Conservation (phyloP, 2,888 invertebrate genomes). For the Pheosia tremula region DNA sequence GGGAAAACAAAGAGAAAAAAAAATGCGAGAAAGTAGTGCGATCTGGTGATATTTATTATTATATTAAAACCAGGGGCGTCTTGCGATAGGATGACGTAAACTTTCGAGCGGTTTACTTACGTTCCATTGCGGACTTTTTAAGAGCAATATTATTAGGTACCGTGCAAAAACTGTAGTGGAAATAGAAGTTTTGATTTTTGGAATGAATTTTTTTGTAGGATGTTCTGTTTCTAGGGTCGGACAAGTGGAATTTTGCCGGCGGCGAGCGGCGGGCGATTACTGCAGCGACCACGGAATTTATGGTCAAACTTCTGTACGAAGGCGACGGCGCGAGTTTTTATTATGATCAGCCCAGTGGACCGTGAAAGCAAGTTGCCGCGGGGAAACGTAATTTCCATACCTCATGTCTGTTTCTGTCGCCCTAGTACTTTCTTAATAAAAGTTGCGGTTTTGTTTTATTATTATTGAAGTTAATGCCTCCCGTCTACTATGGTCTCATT, state of each 20-base stretch:
- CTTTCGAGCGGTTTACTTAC: slow-evolving; percentile 5
- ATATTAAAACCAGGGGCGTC: slow-evolving; percentile 73
- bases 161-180: slow-evolving; percentile 16
- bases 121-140: slow-evolving; percentile 22
- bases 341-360: slow-evolving; percentile 85
- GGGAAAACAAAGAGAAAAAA: slow-evolving; percentile 74
- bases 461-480: slow-evolving; percentile 25
- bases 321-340: slow-evolving; percentile 85
- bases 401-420: slow-evolving; percentile 80
- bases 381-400: slow-evolving; percentile 82
- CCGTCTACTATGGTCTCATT: slow-evolving; percentile 7
- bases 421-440: slow-evolving; percentile 80
- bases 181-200: slow-evolving; percentile 13
- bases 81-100: slow-evolving; percentile 19
- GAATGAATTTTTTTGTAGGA: slow-evolving; percentile 12
- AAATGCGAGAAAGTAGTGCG: slow-evolving; percentile 75
- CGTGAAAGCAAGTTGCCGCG: slow-evolving; percentile 83
- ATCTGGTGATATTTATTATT: slow-evolving; percentile 79
- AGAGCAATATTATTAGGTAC: not conserved
- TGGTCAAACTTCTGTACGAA: slow-evolving; percentile 83
- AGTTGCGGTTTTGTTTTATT: slow-evolving; percentile 56
- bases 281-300: slow-evolving; percentile 80
- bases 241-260: slow-evolving; percentile 64
- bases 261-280: slow-evolving; percentile 70
- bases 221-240: slow-evolving; percentile 55